Evolutionary conservation across 2,797 vertebrate species (phyloP), one percentile per base, ranked within the genome.

Genomic region (Oryzias dopingdopingensis): DNA sequence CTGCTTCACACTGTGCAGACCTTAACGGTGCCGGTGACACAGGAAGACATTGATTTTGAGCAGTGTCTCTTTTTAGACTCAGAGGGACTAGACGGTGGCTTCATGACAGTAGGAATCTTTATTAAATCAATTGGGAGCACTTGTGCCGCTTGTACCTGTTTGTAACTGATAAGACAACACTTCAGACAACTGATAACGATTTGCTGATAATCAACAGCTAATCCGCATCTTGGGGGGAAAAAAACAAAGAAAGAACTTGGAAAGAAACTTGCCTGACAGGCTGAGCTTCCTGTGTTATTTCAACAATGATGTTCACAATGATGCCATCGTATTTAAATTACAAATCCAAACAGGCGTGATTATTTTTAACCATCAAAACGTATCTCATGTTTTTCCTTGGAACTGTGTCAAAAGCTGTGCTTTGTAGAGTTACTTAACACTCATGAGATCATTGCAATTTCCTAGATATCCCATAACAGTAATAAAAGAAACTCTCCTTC

Each of bases 91-190:
- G 86, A 88, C 86, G 66, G 86, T 81, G 79, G 79, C 83, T 72
- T 82, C 65, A 62, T 83, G 74, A 72, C 62, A 15, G 61, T 76
- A 79, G 83, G 79, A 86, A 82, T 85, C 79, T 80, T 83, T 79
- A 82, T 71, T 15, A 61, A 79, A 92, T 92, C 90, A 90, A 91
- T 91, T 59, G 81, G 59, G 72, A 83, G 65, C 83, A 87, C 85
- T 86, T 84, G 77, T 66, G 42, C 73, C 55, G 45, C 83, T 87
- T 90, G 85, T 88, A 88, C 87, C 85, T 89, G 88, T 88, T 87
- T 87, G 87, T 88, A 88, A 90, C 74, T 83, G 87, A 90, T 90
- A 90, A 84, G 80, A 86, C 71, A 70, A 80, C 83, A 82, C 83
- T 81, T 82, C 53, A 79, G 76, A 86, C 59, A 86, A 84, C 79